phyloP scores from a whole-genome alignment of 2,888 invertebrate species.

The Eremobia ochroleuca region DNA sequence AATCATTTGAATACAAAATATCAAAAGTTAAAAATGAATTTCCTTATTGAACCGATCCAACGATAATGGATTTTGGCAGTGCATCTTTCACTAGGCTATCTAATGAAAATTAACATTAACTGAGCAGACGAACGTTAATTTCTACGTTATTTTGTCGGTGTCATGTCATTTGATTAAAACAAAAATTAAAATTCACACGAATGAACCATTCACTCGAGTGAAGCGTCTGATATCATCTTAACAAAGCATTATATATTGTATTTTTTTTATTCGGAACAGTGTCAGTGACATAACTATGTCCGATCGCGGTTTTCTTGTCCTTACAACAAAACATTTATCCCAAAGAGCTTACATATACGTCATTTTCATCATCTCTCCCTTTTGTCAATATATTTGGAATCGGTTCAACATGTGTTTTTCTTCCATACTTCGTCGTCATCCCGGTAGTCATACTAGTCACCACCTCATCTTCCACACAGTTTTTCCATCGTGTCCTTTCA shows the following conservation, averaged over 20 bases:
- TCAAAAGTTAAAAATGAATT: neutral
- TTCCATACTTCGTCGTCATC: neutral
- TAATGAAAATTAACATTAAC: neutral
- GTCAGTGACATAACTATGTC: neutral
- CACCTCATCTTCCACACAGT: neutral
- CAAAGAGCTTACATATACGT: neutral
- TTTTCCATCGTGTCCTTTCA: neutral
- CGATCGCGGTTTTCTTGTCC: neutral
- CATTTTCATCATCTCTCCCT: neutral
- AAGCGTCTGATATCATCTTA: neutral
- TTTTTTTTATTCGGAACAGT: neutral
- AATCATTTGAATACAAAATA: neutral
- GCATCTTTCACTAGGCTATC: neutral
- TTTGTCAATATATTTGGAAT: neutral
- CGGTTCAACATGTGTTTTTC: neutral
- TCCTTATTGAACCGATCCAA: neutral
- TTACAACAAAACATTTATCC: neutral
- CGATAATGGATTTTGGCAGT: neutral
- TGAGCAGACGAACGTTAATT: neutral
- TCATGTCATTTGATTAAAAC: neutral
- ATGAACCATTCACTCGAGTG: neutral
- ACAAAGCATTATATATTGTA: neutral
- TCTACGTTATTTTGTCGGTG: neutral
- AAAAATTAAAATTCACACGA: neutral
- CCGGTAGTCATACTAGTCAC: neutral